A percentile compares a stretch with the other conserved stretches of the same genome.
phyloP scores from a whole-genome alignment of 2,888 invertebrate genomes.

The Parapristionchus giblindavisi region DNA sequence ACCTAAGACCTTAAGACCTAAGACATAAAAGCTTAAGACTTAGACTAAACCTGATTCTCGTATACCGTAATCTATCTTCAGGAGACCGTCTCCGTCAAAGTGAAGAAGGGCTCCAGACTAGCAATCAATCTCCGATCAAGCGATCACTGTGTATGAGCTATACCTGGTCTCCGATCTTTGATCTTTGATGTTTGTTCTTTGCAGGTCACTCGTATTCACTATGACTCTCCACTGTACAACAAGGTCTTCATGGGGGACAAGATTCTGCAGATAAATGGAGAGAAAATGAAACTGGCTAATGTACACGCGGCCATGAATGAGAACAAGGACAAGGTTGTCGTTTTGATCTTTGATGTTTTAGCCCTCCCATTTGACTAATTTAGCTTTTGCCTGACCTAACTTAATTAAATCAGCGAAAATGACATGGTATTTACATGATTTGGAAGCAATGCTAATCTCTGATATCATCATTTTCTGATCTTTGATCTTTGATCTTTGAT shows the following conservation, averaged over 20 bases:
- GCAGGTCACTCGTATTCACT: constrained; percentile 23
- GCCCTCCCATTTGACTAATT: too few species aligned
- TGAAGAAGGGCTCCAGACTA: constrained; percentile 24
- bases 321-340: neutral
- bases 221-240: constrained; percentile 12
- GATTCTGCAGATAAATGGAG: constrained; percentile 7
- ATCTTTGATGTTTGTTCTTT: neutral
- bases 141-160: constrained; percentile 14
- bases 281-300: neutral
- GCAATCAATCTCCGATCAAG: constrained; percentile 15
- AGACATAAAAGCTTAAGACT: too few species aligned
- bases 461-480: too few species aligned
- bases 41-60: too few species aligned
- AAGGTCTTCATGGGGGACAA: neutral
- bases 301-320: neutral
- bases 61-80: neutral
- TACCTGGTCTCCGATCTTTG: neutral
- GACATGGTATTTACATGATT: too few species aligned
- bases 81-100: constrained; percentile 1
- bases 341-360: neutral
- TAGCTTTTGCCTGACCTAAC: too few species aligned
- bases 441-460: too few species aligned
- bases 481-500: too few species aligned
- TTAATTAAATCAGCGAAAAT: too few species aligned
- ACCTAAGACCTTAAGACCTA: too few species aligned